phyloP scores from a whole-genome alignment of 2,888 invertebrate genomes.

The Nephrocerus scutellatus region DNA sequence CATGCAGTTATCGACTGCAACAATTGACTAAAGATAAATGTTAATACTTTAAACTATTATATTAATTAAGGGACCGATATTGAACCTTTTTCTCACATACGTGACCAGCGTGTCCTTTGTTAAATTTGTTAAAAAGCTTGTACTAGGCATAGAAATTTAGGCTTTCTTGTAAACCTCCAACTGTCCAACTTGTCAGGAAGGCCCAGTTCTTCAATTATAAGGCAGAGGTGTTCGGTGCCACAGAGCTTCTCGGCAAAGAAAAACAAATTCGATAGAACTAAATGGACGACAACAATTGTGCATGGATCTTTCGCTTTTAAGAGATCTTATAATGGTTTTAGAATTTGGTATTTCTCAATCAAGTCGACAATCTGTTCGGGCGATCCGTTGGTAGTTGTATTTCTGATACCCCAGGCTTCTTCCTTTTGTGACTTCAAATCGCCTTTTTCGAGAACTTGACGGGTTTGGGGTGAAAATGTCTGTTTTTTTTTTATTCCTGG shows the following conservation, averaged over 20 bases:
- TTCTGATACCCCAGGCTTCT: constrained; percentile 91
- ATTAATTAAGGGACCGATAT: too few species aligned
- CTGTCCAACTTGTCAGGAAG: constrained; percentile 84
- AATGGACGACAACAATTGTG: constrained; percentile 71
- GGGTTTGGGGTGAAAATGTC: constrained; percentile 38
- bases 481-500: constrained; percentile 72
- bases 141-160: too few species aligned
- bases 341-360: constrained; percentile 58
- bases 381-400: constrained; percentile 81
- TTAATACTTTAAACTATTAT: too few species aligned
- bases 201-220: constrained; percentile 83
- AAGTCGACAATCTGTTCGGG: constrained; percentile 65
- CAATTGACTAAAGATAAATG: too few species aligned
- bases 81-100: too few species aligned
- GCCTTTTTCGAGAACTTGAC: constrained; percentile 46
- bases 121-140: too few species aligned
- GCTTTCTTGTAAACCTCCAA: constrained; percentile 76
- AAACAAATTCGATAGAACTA: constrained; percentile 69
- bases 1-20: too few species aligned
- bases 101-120: too few species aligned
- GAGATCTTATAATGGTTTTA: constrained; percentile 72
- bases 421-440: constrained; percentile 82
- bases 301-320: constrained; percentile 70
- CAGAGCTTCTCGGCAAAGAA: constrained; percentile 68
- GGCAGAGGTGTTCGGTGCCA: constrained; percentile 67